Conservation (phyloP, 2,797 vertebrate genomes). For the Eulemur coronatus region DNA sequence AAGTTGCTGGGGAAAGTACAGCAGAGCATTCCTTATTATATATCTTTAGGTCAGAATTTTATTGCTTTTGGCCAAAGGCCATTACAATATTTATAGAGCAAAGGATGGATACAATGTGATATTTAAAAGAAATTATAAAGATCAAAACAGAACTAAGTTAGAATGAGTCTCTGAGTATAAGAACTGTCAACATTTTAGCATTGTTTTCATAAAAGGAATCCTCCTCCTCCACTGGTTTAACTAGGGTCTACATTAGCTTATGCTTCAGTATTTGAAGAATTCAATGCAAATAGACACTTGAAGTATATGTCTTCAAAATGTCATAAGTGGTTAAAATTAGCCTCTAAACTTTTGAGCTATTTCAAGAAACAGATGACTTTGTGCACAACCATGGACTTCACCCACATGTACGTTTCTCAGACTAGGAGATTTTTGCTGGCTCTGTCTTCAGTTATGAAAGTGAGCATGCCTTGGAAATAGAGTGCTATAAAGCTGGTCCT, state of each 20-base stretch:
- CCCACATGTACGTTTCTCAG: neutral
- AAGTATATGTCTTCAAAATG: neutral
- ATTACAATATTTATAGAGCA: constrained; percentile 37
- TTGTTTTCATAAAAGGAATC: constrained; percentile 37
- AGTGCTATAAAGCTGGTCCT: neutral
- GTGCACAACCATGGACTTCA: neutral
- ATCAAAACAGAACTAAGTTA: constrained; percentile 51
- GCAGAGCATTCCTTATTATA: constrained; percentile 51
- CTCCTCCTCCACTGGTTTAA: neutral
- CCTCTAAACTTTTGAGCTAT: neutral
- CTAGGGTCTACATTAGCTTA: neutral
- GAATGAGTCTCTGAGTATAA: constrained; percentile 28
- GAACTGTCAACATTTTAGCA: neutral
- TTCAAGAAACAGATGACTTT: neutral
- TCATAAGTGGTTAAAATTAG: neutral
- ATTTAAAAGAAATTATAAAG: constrained; percentile 57
- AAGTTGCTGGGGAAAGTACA: constrained; percentile 51
- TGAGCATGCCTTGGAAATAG: neutral
- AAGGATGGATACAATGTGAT: constrained; percentile 15
- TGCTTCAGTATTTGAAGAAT: constrained; percentile 20
- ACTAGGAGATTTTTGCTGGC: neutral
- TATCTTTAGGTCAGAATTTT: constrained; percentile 61
- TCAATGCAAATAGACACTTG: neutral
- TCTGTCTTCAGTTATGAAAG: neutral
- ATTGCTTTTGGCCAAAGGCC: constrained; percentile 63